phyloP scores from a whole-genome alignment of 2,113 vertebrate genomes.

The Turnix velox region DNA sequence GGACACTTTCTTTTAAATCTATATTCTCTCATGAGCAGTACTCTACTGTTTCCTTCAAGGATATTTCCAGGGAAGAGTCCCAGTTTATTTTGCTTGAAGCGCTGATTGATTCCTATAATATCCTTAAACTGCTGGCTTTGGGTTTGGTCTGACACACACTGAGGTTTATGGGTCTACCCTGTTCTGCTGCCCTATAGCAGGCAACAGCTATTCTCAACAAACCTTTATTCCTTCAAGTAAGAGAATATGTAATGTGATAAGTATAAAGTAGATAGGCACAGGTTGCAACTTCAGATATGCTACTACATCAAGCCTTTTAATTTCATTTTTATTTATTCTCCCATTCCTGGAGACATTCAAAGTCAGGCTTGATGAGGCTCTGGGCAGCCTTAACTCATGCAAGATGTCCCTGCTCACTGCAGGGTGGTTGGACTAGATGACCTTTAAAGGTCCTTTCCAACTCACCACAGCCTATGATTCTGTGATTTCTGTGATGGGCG shows the following conservation, averaged over 20 bases:
- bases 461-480: too few species aligned
- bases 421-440: too few species aligned
- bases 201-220: not conserved
- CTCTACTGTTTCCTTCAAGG: not conserved
- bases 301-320: too few species aligned
- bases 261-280: not conserved
- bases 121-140: not conserved
- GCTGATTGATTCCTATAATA: not conserved
- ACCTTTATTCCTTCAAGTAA: not conserved
- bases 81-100: not conserved
- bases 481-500: too few species aligned
- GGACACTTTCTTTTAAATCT: not conserved
- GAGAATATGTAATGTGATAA: not conserved
- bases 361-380: too few species aligned
- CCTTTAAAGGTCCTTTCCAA: too few species aligned
- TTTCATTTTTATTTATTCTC: too few species aligned
- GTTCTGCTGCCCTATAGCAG: not conserved
- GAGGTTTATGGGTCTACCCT: not conserved
- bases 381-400: too few species aligned
- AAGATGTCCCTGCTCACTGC: too few species aligned
- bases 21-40: not conserved
- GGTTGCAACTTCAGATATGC: not conserved
- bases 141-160: not conserved
- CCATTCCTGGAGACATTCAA: too few species aligned
- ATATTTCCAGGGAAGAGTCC: not conserved